Percentiles rank a stretch among this genome's conserved stretches.
Evolutionary conservation across 2,888 invertebrate species (phyloP).

Genomic region (Latrodectus hesperus): DNA sequence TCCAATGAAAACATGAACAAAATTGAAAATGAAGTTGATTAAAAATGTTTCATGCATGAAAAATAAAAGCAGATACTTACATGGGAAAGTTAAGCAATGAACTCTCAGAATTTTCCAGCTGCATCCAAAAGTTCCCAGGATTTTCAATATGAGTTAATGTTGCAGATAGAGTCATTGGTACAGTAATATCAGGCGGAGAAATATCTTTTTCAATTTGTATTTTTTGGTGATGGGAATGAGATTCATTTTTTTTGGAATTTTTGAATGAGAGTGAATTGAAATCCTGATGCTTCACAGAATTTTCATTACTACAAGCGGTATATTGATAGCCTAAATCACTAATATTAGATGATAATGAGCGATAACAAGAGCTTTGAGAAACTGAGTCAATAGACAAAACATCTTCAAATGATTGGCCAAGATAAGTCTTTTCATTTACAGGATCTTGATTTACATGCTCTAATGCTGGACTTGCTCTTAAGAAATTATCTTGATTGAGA

Average conservation of each 20-base stretch:
- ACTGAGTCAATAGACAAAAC: conserved; percentile 6
- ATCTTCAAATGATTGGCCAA: background rate
- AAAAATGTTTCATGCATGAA: too few relatives aligned
- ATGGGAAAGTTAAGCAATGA: conserved; percentile 16
- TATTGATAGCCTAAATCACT: conserved; percentile 3
- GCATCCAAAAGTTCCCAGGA: conserved; percentile 60
- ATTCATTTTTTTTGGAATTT: background rate
- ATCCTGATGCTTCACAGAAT: background rate
- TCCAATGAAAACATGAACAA: too few relatives aligned
- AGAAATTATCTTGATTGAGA: background rate
- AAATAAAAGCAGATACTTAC: conserved; percentile 17
- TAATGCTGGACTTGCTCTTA: too few relatives aligned
- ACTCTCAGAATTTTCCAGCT: conserved; percentile 28
- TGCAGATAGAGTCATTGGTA: conserved; percentile 30
- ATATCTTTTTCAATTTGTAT: background rate
- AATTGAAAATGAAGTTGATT: background rate
- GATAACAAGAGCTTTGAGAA: conserved; percentile 47
- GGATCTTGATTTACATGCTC: too few relatives aligned
- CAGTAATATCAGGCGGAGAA: conserved; percentile 1
- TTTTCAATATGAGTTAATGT: conserved; percentile 33
- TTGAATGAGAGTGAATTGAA: background rate
- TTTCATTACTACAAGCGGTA: background rate
- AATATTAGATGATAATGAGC: conserved; percentile 38
- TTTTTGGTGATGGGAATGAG: background rate
- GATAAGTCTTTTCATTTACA: too few relatives aligned